Base-by-base conservation (phyloP, 2,888 invertebrate genomes). In the Bellardia pandia region DNA sequence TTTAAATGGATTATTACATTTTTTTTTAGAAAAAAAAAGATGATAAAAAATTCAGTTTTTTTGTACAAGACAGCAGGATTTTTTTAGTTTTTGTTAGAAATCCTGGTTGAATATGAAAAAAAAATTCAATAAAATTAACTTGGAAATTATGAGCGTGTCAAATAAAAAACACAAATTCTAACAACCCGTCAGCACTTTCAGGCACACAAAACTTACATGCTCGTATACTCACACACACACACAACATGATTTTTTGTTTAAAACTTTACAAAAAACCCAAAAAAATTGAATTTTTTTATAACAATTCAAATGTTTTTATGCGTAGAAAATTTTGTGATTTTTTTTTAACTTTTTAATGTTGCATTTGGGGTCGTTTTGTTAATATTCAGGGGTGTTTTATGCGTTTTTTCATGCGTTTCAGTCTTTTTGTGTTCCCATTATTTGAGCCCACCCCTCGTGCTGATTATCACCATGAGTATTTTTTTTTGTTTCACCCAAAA, bases 241-340 rank as follows among this genome's bases (percentile, higher is more conserved):
- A 9, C 8, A 80, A 3, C 14, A 11, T 8, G 33, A 48, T 88
- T 85, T 80, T 82, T 86, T 37, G 68, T 58, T 74, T 85, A 85
- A 80, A 90, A 81, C 85, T 88, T 91, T 91, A 89, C 6, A 16
- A 13, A 14, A 23, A 68, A 1, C 89, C 89, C 89, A 89, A 58
- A 71, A 71, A 91, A 76, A 82, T 88, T 80, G 88, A 30, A 40
- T 64, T 64, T 83, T 72, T 88, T 83, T 89, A 89, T 90, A 91
- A 92, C 92, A 92, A 92, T 92, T 92, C 92, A 92, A 92, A 91
- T 92, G 91, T 91, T 92, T 92, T 91, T 90, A 89, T 91, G 90
- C 91, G 89, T 90, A 87, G 85, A 88, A 89, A 89, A 90, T 90
- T 64, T 83, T 80, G 71, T 74, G 81, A 85, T 88, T 86, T 86